Conservation (phyloP, 2,113 vertebrate species). For the Hippocampus guttulatus region DNA sequence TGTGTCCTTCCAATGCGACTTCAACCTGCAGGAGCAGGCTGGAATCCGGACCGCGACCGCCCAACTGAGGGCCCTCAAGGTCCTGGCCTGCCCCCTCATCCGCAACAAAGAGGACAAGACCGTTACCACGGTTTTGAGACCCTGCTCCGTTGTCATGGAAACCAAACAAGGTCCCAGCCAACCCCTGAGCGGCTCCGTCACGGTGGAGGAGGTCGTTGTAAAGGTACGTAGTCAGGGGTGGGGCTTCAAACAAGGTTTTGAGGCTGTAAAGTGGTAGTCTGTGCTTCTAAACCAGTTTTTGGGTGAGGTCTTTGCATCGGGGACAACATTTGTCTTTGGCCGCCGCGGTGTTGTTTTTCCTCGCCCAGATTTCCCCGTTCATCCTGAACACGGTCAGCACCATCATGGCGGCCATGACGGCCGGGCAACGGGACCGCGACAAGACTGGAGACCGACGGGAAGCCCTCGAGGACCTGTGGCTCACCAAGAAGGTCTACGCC, state of each 20-base stretch:
- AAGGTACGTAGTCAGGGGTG: constrained; percentile 70
- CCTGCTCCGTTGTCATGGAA: constrained; percentile 84
- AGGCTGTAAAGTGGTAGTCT: no score
- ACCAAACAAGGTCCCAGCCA: constrained; percentile 69
- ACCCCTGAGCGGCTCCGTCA: constrained; percentile 75
- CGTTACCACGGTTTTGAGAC: constrained; percentile 85
- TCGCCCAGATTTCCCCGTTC: constrained; percentile 85
- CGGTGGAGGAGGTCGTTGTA: constrained; percentile 81
- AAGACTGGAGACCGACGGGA: constrained; percentile 37
- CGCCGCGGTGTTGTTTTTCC: background rate
- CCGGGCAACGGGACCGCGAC: constrained; percentile 67
- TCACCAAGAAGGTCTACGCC: constrained; percentile 68
- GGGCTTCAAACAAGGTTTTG: no score
- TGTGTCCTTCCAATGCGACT: constrained; percentile 85
- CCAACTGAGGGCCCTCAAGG: constrained; percentile 79
- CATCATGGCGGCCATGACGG: constrained; percentile 83
- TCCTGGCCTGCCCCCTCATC: constrained; percentile 91
- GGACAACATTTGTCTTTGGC: background rate
- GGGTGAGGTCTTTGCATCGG: no score
- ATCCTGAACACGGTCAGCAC: constrained; percentile 93
- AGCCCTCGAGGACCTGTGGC: constrained; percentile 75
- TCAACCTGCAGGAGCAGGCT: constrained; percentile 65
- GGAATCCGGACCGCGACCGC: constrained; percentile 73
- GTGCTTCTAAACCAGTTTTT: no score
- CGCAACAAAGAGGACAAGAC: constrained; percentile 68